phyloP scores from a whole-genome alignment of 2,797 vertebrate genomes.

The Mastacembelus armatus region DNA sequence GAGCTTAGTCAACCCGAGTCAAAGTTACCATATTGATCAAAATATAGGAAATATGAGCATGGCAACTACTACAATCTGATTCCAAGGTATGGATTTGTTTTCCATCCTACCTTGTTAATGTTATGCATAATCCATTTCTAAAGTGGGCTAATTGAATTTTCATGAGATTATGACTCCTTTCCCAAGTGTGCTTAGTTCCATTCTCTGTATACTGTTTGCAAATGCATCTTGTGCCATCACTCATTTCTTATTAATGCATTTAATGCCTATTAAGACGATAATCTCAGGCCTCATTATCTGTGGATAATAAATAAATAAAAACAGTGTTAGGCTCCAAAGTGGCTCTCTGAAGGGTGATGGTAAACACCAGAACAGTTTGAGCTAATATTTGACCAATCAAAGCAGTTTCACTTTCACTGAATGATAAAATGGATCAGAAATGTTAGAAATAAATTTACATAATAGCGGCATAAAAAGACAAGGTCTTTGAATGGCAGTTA shows the following conservation, averaged over 20 bases:
- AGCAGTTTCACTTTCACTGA: slow-evolving; percentile 24
- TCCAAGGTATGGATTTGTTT: slow-evolving; percentile 39
- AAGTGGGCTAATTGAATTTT: slow-evolving; percentile 73
- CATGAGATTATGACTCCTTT: slow-evolving; percentile 65
- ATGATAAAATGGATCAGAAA: slow-evolving; percentile 43
- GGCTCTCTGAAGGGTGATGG: slow-evolving; percentile 32
- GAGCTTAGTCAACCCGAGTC: too few relatives aligned
- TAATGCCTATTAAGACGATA: slow-evolving; percentile 69
- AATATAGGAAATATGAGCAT: too few relatives aligned
- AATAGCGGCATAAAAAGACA: slow-evolving; percentile 19
- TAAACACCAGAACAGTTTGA: slow-evolving; percentile 49
- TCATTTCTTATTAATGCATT: slow-evolving; percentile 69
- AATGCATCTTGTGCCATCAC: slow-evolving; percentile 59
- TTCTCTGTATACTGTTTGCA: slow-evolving; percentile 61
- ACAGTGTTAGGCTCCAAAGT: slow-evolving; percentile 22
- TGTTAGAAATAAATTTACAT: slow-evolving; percentile 36
- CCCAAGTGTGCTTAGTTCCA: slow-evolving; percentile 58
- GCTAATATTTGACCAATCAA: slow-evolving; percentile 52
- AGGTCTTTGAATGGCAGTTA: slow-evolving; percentile 18
- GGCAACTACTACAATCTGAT: slow-evolving; percentile 12
- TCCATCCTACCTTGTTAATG: slow-evolving; percentile 34
- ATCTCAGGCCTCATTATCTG: slow-evolving; percentile 67
- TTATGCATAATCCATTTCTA: slow-evolving; percentile 62
- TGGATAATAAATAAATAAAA: slow-evolving; percentile 4
- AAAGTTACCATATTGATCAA: too few relatives aligned